Percentiles rank a stretch among this genome's conserved stretches.
These are phyloP conservation scores for Plutomurus gul DNA, from an alignment of 1,140 invertebrate genomes.

Conservation along the genomic window DNA sequence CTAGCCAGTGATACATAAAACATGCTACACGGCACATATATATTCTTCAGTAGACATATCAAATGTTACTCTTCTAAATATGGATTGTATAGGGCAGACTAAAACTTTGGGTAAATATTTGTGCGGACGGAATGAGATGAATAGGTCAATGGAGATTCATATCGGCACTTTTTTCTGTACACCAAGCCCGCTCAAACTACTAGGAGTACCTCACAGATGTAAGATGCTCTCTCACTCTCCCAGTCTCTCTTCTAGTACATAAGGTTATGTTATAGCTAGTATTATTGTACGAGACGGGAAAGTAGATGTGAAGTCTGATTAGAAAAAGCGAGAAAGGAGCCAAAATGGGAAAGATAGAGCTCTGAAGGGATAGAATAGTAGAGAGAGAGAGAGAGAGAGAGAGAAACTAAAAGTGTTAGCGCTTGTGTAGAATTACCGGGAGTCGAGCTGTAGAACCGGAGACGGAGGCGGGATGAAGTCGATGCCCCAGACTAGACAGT, in stretches of 20 bases:
- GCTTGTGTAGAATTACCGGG: slow-evolving; percentile 10
- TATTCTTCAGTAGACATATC: neutral
- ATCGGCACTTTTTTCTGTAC: neutral
- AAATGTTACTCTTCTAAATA: neutral
- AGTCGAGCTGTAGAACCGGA: slow-evolving; percentile 10
- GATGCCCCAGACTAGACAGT: slow-evolving; percentile 41
- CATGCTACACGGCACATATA: neutral
- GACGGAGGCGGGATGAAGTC: slow-evolving; percentile 33
- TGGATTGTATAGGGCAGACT: neutral
- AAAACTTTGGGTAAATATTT: slow-evolving; percentile 22
- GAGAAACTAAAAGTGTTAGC: slow-evolving; percentile 6
- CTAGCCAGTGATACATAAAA: neutral
- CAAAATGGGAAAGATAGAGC: neutral
- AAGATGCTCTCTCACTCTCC: too few relatives aligned
- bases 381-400: neutral
- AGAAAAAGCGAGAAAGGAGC: neutral
- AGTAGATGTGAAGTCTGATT: slow-evolving; percentile 23
- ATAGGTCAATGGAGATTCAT: slow-evolving; percentile 26
- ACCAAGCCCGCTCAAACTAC: too few relatives aligned
- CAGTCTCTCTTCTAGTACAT: too few relatives aligned
- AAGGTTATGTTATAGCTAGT: neutral
- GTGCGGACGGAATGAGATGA: slow-evolving; percentile 11
- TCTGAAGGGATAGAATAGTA: neutral
- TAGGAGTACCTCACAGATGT: too few relatives aligned
- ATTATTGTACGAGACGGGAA: neutral